Evolutionary conservation across 2,113 vertebrate genomes (phyloP).

Genomic region (Xenopus tropicalis): DNA sequence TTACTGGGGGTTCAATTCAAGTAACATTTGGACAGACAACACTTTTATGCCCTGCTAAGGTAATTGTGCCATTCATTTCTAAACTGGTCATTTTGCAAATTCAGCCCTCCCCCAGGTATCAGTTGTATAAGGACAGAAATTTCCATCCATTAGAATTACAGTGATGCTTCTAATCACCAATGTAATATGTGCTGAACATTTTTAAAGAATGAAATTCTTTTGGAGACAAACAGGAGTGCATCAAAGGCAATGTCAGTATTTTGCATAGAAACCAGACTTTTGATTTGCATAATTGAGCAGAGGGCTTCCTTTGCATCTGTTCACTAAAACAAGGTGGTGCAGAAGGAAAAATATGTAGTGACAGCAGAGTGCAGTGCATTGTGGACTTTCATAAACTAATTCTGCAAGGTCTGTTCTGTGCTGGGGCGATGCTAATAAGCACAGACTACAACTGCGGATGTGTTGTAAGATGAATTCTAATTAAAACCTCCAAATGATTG

Average conservation of each 20-base stretch:
- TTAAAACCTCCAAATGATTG: not conserved
- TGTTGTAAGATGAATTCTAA: constrained; percentile 13
- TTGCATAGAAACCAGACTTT: constrained; percentile 46
- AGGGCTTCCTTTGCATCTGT: constrained; percentile 43
- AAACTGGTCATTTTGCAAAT: constrained; percentile 10
- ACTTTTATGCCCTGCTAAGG: no score
- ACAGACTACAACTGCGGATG: constrained; percentile 8
- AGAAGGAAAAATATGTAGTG: constrained; percentile 20
- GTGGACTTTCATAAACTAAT: constrained; percentile 35
- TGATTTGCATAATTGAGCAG: constrained; percentile 45
- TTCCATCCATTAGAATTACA: not conserved
- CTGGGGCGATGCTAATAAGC: constrained; percentile 18
- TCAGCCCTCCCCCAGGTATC: not conserved
- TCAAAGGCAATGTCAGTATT: constrained; percentile 39
- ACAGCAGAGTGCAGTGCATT: constrained; percentile 7
- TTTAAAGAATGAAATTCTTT: constrained; percentile 31
- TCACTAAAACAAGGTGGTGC: constrained; percentile 38
- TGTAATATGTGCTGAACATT: constrained; percentile 16
- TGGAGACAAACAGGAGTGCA: constrained; percentile 30
- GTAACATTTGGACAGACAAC: no score
- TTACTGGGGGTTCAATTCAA: no score
- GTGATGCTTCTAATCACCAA: not conserved
- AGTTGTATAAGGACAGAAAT: not conserved
- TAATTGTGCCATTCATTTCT: constrained; percentile 9
- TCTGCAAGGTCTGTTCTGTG: constrained; percentile 10